Conservation (phyloP, 2,797 vertebrate species). For the Myripristis jacobus region DNA sequence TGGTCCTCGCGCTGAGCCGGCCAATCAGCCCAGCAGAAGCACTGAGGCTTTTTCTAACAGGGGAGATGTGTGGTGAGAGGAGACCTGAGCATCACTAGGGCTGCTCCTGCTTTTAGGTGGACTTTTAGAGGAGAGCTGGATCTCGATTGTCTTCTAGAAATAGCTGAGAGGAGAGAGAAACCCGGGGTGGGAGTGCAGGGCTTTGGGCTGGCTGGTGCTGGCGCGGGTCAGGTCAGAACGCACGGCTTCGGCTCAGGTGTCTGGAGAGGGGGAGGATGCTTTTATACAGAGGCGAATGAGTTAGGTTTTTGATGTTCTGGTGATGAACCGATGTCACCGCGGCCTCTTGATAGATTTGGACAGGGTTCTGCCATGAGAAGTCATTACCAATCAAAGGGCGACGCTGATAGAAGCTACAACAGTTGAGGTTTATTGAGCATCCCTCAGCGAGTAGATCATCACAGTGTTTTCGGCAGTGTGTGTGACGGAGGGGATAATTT, state of each 20-base stretch:
- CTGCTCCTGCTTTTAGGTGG: conserved; percentile 56
- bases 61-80: conserved; percentile 66
- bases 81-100: conserved; percentile 55
- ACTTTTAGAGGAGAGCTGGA: conserved; percentile 61
- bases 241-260: conserved; percentile 11
- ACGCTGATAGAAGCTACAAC: too few relatives aligned
- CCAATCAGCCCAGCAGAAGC: conserved; percentile 74
- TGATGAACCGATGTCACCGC: background rate
- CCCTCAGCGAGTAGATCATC: too few relatives aligned
- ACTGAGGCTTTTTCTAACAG: conserved; percentile 65
- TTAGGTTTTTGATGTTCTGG: conserved; percentile 11
- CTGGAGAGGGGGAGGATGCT: conserved; percentile 9
- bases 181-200: conserved; percentile 23
- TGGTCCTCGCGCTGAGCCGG: conserved; percentile 65
- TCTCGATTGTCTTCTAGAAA: conserved; percentile 36
- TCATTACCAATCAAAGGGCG: background rate
- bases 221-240: conserved; percentile 23
- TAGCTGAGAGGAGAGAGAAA: conserved; percentile 37
- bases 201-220: conserved; percentile 20
- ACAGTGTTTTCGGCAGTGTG: too few relatives aligned
- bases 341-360: background rate
- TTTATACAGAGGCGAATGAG: conserved; percentile 15
- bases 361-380: background rate
- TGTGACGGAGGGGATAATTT: background rate
- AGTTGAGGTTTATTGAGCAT: too few relatives aligned